Evolutionary conservation across 2,113 vertebrate genomes (phyloP).

Genomic region (Australoheros scitulus): DNA sequence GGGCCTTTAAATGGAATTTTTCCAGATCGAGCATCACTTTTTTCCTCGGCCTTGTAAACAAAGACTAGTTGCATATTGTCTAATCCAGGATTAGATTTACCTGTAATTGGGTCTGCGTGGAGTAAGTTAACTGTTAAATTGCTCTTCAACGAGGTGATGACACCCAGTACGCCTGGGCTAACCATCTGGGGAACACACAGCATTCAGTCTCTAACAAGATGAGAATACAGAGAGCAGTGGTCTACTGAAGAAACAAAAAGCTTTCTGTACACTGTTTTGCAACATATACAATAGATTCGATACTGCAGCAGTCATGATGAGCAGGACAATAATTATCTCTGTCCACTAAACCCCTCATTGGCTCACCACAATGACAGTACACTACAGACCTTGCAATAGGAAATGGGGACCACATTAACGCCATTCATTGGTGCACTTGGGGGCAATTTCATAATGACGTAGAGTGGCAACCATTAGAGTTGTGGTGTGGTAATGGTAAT

Average conservation of each 20-base stretch:
- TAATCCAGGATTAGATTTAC: constrained; percentile 69
- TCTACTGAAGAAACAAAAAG: background rate
- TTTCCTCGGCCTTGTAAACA: constrained; percentile 62
- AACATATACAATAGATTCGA: constrained; percentile 5
- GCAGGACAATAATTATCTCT: constrained; percentile 33
- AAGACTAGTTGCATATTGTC: constrained; percentile 60
- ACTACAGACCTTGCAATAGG: constrained; percentile 28
- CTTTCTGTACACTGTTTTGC: constrained; percentile 6
- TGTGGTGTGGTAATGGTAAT: constrained; percentile 72
- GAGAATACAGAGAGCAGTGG: constrained; percentile 4
- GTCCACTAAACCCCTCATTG: constrained; percentile 44
- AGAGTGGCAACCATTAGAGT: constrained; percentile 64
- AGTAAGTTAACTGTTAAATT: constrained; percentile 67
- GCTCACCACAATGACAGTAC: constrained; percentile 19
- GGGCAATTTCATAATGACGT: constrained; percentile 55
- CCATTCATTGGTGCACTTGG: constrained; percentile 59
- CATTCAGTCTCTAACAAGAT: constrained; percentile 42
- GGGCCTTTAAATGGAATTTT: constrained; percentile 69
- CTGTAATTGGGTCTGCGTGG: constrained; percentile 56
- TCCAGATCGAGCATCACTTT: constrained; percentile 50
- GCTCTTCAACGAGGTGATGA: constrained; percentile 41
- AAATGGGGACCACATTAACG: constrained; percentile 59
- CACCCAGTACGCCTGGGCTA: constrained; percentile 32
- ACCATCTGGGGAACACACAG: constrained; percentile 25
- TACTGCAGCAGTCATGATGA: constrained; percentile 11